Evolutionary conservation across 2,797 vertebrate genomes (phyloP), one percentile per base, ranked within the genome.

Genomic region (Sebastes matsubarae): DNA sequence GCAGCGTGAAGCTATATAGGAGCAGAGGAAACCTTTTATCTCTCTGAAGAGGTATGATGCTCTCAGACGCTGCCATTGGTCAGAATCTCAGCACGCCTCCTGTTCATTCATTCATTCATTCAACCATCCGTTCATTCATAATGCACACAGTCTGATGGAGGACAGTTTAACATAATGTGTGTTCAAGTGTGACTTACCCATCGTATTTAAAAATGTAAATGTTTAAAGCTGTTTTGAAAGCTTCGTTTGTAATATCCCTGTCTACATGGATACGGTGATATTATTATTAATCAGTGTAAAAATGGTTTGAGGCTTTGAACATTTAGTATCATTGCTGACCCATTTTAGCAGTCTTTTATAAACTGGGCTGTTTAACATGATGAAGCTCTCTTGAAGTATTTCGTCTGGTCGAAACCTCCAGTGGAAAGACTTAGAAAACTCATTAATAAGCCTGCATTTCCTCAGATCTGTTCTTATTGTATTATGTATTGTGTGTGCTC

Each of bases 21-120:
- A 79, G 66, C 72, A 63, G 74, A 57, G 20, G 55, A 67, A 79
- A 74, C 3, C 77, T 89, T 86, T 85, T 72, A 87, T 84, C 80
- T 85, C 66, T 61, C 57, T 73, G 60, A 77, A 72, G 77, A 83
- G 13, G 4, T 32, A 55, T 8, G 32, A 70, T 18, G 54, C 50
- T 66, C 24, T 79, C 68, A 22, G 59, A 79, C 16, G 8, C 66
- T 12, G 34, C 72, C 66, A 79, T 75, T 75, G 80, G 78, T 77
- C 76, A 72, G 24, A 65, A 46, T 75, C 55, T 61, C 72, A 22
- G 24, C 30, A 68, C 24, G 20, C 69, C 50, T 75, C 68, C 59
- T 32, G 14, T 63, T 81, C 65, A 68, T 52, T 73, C 50, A 73
- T 67, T 73, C 50, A 52, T 52, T 18, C 46, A 72, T 64, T 69